Evolutionary conservation across 2,888 invertebrate species (phyloP).

Genomic region (Dorcus hopei): DNA sequence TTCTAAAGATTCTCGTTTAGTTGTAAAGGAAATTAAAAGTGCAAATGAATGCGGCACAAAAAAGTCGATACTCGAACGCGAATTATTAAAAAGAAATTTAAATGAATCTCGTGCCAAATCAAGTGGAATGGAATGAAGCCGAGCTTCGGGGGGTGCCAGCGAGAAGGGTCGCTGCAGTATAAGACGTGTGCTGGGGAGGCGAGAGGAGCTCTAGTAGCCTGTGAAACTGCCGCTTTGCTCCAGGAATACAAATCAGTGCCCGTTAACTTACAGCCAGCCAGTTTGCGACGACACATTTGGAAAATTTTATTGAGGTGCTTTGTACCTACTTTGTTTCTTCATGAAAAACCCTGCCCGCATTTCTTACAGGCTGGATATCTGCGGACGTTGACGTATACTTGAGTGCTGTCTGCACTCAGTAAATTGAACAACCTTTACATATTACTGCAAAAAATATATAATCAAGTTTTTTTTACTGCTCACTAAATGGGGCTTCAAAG

Average conservation of each 20-base stretch:
- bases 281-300: constrained; percentile 36
- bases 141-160: constrained; percentile 1
- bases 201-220: constrained; percentile 39
- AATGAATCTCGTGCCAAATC: constrained; percentile 17
- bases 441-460: too few relatives aligned
- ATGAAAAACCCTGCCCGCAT: constrained; percentile 19
- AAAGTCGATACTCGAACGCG: too few relatives aligned
- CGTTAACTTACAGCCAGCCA: constrained; percentile 36
- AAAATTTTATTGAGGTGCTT: constrained; percentile 40
- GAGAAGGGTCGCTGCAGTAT: constrained; percentile 4
- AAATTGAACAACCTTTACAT: too few relatives aligned
- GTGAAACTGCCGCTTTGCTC: constrained; percentile 40
- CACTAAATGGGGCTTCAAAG: too few relatives aligned
- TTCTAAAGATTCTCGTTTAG: too few relatives aligned
- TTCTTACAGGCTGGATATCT: neutral
- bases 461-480: too few relatives aligned
- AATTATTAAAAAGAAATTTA: neutral
- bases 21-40: too few relatives aligned
- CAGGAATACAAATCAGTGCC: constrained; percentile 42
- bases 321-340: constrained; percentile 40
- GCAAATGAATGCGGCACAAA: too few relatives aligned
- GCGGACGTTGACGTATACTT: neutral
- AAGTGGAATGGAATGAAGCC: constrained; percentile 17
- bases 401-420: too few relatives aligned
- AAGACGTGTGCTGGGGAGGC: neutral